Conservation (phyloP, 2,797 vertebrate species). For the Sparidentex hasta region DNA sequence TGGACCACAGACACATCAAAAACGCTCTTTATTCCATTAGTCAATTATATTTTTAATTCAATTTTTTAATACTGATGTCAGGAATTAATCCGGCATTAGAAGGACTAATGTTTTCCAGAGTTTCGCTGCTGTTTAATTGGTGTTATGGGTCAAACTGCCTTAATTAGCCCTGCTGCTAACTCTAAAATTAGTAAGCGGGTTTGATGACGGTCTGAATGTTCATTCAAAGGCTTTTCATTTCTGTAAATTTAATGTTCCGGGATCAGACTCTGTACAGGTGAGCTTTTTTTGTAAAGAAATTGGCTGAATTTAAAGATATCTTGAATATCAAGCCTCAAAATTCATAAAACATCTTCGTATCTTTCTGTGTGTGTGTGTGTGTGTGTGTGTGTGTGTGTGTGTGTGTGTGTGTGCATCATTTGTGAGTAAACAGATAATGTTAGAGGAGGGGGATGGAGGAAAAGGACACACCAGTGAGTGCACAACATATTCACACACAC, state of each 20-base stretch:
- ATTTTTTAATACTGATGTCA: slow-evolving; percentile 48
- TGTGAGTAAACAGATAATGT: slow-evolving; percentile 69
- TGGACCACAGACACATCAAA: slow-evolving; percentile 13
- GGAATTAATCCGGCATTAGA: slow-evolving; percentile 62
- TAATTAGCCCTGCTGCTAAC: slow-evolving; percentile 62
- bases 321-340: slow-evolving; percentile 7
- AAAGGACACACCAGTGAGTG: slow-evolving; percentile 45
- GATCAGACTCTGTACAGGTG: not conserved
- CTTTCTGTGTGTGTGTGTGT: not conserved
- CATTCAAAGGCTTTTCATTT: not conserved
- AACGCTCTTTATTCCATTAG: slow-evolving; percentile 39
- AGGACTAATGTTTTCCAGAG: slow-evolving; percentile 38
- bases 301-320: slow-evolving; percentile 23
- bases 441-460: slow-evolving; percentile 36
- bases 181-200: slow-evolving; percentile 48
- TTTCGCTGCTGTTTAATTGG: slow-evolving; percentile 61
- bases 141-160: slow-evolving; percentile 69
- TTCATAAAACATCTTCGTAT: not conserved
- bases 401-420: slow-evolving; percentile 26
- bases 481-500: slow-evolving; percentile 55
- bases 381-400: slow-evolving; percentile 6
- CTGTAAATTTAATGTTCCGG: not conserved
- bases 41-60: slow-evolving; percentile 37
- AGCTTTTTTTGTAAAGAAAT: slow-evolving; percentile 5
- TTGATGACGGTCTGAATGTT: slow-evolving; percentile 23